Conservation (phyloP, 2,888 invertebrate species). For the Craniophora ligustri region DNA sequence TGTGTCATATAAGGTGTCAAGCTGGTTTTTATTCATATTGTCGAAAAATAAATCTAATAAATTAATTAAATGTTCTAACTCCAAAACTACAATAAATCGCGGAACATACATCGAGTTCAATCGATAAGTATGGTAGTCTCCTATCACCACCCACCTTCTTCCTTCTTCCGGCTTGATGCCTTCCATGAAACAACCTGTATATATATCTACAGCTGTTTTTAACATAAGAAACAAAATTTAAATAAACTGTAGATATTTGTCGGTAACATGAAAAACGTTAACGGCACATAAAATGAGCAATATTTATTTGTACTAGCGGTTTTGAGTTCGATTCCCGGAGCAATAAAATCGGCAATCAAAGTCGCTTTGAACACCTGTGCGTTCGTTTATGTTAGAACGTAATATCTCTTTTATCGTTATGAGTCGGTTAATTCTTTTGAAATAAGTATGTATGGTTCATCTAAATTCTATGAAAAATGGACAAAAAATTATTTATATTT, state of each 20-base stretch:
- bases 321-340: conserved; percentile 54
- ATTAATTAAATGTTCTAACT: too few relatives aligned
- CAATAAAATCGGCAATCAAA: conserved; percentile 61
- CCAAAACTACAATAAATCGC: too few relatives aligned
- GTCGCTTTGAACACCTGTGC: conserved; percentile 59
- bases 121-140: too few relatives aligned
- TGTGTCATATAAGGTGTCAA: too few relatives aligned
- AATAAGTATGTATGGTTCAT: conserved; percentile 10
- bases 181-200: too few relatives aligned
- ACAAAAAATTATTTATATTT: too few relatives aligned
- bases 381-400: conserved; percentile 26
- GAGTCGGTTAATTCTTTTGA: conserved; percentile 12
- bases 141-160: too few relatives aligned
- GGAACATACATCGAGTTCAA: too few relatives aligned
- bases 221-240: conserved; percentile 19
- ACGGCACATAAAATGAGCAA: conserved; percentile 31
- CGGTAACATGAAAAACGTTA: conserved; percentile 24
- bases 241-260: conserved; percentile 30
- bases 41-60: too few relatives aligned
- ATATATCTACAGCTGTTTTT: background rate
- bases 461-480: background rate
- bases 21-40: too few relatives aligned
- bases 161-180: too few relatives aligned
- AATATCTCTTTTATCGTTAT: conserved; percentile 36
- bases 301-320: conserved; percentile 57